phyloP scores from a whole-genome alignment of 2,797 vertebrate genomes.

The Thalassophryne amazonica region DNA sequence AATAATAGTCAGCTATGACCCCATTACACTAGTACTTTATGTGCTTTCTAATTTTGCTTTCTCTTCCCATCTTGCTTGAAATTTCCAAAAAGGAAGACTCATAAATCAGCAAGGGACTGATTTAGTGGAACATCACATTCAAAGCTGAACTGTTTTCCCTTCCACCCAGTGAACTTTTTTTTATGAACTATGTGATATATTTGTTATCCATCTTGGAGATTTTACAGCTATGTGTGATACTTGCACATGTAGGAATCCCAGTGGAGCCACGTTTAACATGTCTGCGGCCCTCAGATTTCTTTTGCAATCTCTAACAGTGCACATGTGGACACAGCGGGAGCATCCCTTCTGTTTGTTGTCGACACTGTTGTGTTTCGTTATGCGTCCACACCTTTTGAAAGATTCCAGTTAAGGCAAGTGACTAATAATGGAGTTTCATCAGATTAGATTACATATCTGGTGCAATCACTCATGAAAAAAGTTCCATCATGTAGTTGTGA shows the following conservation, averaged over 20 bases:
- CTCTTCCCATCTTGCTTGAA: constrained; percentile 14
- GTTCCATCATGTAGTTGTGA: constrained; percentile 10
- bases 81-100: constrained; percentile 21
- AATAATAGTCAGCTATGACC: too few species aligned
- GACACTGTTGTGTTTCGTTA: background rate
- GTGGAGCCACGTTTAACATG: constrained; percentile 23
- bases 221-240: constrained; percentile 62
- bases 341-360: background rate
- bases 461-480: background rate
- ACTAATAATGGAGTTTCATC: constrained; percentile 7
- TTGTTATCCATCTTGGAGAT: constrained; percentile 61
- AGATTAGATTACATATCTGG: background rate
- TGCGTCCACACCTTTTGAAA: background rate
- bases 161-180: constrained; percentile 40
- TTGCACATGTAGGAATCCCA: constrained; percentile 49
- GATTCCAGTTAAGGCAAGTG: background rate
- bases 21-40: too few species aligned
- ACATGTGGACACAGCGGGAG: background rate
- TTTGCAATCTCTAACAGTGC: constrained; percentile 19
- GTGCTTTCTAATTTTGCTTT: constrained; percentile 11
- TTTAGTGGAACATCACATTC: constrained; percentile 11
- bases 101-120: constrained; percentile 16
- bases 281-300: constrained; percentile 33
- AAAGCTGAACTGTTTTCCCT: constrained; percentile 1
- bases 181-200: constrained; percentile 53